Base-by-base conservation (phyloP, 2,797 vertebrate genomes). In the Capromys pilorides region DNA sequence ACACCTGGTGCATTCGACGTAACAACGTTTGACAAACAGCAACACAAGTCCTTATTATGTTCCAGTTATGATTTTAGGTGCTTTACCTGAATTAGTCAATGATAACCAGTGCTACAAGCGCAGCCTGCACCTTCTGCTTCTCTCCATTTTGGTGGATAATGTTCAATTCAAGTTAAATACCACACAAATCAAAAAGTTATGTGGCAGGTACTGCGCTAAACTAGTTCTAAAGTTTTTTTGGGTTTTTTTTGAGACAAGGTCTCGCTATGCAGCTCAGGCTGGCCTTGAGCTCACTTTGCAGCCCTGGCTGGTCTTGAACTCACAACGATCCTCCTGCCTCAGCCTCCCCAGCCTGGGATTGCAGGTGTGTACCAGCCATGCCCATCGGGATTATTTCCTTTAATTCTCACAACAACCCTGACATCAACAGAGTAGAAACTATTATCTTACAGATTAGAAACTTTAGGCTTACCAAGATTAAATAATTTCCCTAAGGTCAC, bases 401-500 rank as follows among this genome's bases (percentile, higher is more conserved):
- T 89, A 86, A 86, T 69, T 66, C 19, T 95, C 86, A 93, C 11
- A 45, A 80, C 62, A 51, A 86, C n/a, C 31, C n/a, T 93, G 21
- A 19, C 33, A 82, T 77, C 88, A 61, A 49, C 67, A 88, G 85
- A 67, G 85, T 0, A 64, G 61, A 12, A 75, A 69, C 66, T 94
- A 78, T 36, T 69, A 86, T 54, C 54, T 66, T 39, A 83, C n/a
- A 69, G 79, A 91, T 79, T 71, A 94, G 89, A 31, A 94, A 86
- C 88, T 59, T 19, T 24, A 62, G 54, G 22, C 2, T 92, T 78
- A 85, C 22, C 86, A 91, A 90, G 79, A 94, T 86, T 75, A 86
- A 94, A 75, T 28, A 88, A 83, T 54, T 66, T 93, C 41, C 41
- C 86, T 92, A 67, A 51, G 28, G 85, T 66, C 86, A 78, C 28